Evolutionary conservation across 2,888 invertebrate species (phyloP).

Genomic region (Melanophora roralis): DNA sequence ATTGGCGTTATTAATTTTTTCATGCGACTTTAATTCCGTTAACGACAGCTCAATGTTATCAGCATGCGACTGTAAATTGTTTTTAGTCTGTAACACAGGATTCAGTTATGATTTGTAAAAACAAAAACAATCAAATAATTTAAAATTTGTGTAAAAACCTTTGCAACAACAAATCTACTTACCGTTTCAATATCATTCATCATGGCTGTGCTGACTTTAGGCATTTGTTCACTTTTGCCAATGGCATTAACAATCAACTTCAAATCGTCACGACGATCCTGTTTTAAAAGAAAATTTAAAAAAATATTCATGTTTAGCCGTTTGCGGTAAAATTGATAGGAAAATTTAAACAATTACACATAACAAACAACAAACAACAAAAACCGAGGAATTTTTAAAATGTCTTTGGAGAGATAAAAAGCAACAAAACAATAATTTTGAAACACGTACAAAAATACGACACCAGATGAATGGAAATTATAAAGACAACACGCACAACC

Average conservation of each 20-base stretch:
- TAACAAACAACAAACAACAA: neutral
- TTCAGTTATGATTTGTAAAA: no score
- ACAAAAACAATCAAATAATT: neutral
- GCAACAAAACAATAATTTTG: slow-evolving; percentile 27
- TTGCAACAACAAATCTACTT: slow-evolving; percentile 35
- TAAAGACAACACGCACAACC: neutral
- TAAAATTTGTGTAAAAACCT: neutral
- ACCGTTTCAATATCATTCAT: slow-evolving; percentile 76
- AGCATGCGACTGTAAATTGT: slow-evolving; percentile 74
- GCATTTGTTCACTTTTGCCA: slow-evolving; percentile 74
- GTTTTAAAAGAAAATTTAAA: slow-evolving; percentile 27
- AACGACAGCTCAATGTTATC: slow-evolving; percentile 75
- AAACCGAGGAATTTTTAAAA: neutral
- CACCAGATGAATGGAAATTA: neutral
- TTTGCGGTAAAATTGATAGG: neutral
- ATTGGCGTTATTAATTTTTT: slow-evolving; percentile 59
- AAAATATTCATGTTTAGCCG: no score
- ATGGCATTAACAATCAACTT: slow-evolving; percentile 75
- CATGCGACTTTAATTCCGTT: slow-evolving; percentile 68
- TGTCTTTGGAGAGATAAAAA: neutral
- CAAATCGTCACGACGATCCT: slow-evolving; percentile 76
- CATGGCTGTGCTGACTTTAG: slow-evolving; percentile 73
- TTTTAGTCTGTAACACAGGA: slow-evolving; percentile 71
- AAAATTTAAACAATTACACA: neutral
- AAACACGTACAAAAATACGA: slow-evolving; percentile 28